Conservation (phyloP, 1,140 invertebrate species). For the Calosoma granatense region DNA sequence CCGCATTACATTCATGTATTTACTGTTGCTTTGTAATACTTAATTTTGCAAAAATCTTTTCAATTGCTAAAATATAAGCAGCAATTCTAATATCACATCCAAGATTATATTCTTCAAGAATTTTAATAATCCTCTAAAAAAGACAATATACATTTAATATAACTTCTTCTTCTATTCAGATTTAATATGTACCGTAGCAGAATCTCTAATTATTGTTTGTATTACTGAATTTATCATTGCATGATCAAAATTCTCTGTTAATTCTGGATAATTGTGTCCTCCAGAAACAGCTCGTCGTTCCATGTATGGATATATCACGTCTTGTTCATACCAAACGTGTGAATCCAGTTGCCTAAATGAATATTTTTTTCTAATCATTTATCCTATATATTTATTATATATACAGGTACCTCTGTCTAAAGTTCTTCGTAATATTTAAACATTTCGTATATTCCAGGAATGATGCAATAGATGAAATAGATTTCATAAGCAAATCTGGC, state of each 20-base stretch:
- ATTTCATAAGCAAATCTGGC: constrained; percentile 77
- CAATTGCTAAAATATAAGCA: constrained; percentile 79
- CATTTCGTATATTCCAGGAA: constrained; percentile 86
- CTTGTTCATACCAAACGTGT: too few relatives aligned
- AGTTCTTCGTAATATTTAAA: too few relatives aligned
- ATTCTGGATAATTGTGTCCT: constrained; percentile 15
- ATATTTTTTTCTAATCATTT: too few relatives aligned
- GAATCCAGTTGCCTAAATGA: too few relatives aligned
- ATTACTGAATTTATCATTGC: neutral
- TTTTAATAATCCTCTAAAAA: constrained; percentile 70
- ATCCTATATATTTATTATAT: too few relatives aligned
- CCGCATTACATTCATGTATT: too few relatives aligned
- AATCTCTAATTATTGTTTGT: neutral
- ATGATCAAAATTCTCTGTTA: neutral
- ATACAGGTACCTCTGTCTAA: too few relatives aligned
- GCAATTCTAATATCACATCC: constrained; percentile 80
- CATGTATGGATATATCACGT: too few relatives aligned
- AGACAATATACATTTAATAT: neutral
- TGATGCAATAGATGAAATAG: constrained; percentile 82
- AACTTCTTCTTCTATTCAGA: neutral
- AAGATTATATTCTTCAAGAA: constrained; percentile 74
- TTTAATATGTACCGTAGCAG: neutral
- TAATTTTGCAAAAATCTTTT: constrained; percentile 83
- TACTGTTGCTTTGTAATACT: too few relatives aligned
- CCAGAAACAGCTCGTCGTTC: neutral